Evolutionary conservation across 1,140 invertebrate genomes (phyloP), one percentile per base, ranked within the genome.

Genomic region (Pteromalus puparum): DNA sequence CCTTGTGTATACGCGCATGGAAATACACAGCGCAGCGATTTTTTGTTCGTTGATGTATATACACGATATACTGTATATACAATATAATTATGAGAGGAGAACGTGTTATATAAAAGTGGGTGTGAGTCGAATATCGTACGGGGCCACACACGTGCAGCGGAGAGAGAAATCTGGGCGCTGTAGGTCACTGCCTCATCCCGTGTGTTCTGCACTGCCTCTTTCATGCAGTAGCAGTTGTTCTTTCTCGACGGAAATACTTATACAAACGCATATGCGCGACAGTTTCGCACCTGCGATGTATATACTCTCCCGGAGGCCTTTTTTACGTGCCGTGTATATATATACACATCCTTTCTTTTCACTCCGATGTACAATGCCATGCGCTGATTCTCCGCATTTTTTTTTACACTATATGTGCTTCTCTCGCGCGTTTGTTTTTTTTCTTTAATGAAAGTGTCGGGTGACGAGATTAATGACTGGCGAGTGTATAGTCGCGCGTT

Each of bases 121-220:
- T 5, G 18, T 5, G 18, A 61, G 53, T 15, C 18, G 53, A 61
- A 61, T 61, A 6, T 61, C 53, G 21, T 34, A 30, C 24, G 42
- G 26, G 42, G 38, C 26, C 67, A 48, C n/a, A 61, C 26, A 67
- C 42, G 72, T 15, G 73, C 18, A 15, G 38, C n/a, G 1, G 7
- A 34, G 76, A 46, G 82, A 88, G 86, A 84, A 88, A 88, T 88
- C 87, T 88, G 87, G 87, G 84, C 81, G 81, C 85, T 88, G 65
- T 87, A 82, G 87, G 87, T 88, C 86, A 87, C 84, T 85, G 76
- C 82, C 85, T 53, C 53, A 61, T n/a, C 53, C 21, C 53, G 7
- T 61, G 5, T 61, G 30, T 21, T 53, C 53, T n/a, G 53, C 53
- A 61, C 21, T 61, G 21, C 53, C 13, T n/a, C 53, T 61, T 15